Conservation (phyloP, 2,888 invertebrate species). For the Zygothrica quintamaculata region DNA sequence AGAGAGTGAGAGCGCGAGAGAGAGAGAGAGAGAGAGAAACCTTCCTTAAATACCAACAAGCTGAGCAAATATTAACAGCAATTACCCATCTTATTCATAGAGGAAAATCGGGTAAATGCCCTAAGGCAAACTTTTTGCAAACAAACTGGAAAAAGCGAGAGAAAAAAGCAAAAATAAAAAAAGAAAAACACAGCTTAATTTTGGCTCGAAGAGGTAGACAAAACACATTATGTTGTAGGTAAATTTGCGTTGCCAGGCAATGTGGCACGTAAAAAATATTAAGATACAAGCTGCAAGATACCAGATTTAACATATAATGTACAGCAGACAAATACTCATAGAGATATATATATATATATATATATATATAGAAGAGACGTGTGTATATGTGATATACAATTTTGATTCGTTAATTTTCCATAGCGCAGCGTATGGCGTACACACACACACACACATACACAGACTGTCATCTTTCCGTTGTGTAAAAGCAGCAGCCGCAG, state of each 20-base stretch:
- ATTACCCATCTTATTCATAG: background rate
- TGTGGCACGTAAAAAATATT: constrained; percentile 26
- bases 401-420: constrained; percentile 71
- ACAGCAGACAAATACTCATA: constrained; percentile 5
- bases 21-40: background rate
- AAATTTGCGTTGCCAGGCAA: constrained; percentile 14
- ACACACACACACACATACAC: constrained; percentile 4
- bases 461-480: constrained; percentile 31
- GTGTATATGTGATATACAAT: constrained; percentile 32
- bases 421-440: constrained; percentile 14
- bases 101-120: constrained; percentile 11
- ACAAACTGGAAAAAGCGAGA: no score
- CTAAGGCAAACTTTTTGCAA: constrained; percentile 27
- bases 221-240: constrained; percentile 34
- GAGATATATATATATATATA: background rate
- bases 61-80: background rate
- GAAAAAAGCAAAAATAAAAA: no score
- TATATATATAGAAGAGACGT: background rate
- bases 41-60: background rate
- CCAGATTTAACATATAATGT: constrained; percentile 11
- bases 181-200: constrained; percentile 43
- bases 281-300: constrained; percentile 17
- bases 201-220: constrained; percentile 3
- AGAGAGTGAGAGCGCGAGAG: no score
- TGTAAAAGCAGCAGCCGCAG: constrained; percentile 20